A percentile compares a stretch with the other conserved stretches of the same genome.
phyloP scores from a whole-genome alignment of 2,888 invertebrate genomes.

The Nomada ferruginata region DNA sequence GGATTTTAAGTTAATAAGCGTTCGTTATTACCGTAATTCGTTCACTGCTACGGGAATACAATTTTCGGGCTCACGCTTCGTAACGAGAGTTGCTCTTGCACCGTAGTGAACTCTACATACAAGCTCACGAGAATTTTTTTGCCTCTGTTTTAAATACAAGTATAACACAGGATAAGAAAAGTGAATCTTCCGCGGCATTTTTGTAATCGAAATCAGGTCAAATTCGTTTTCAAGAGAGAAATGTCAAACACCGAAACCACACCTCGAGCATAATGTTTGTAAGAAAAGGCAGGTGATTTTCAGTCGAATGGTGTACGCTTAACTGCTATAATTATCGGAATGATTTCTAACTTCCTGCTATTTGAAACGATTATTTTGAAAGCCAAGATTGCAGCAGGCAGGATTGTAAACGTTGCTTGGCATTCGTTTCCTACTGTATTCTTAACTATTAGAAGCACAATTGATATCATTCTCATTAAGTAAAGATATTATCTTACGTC shows the following conservation, averaged over 20 bases:
- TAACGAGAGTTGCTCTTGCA: constrained; percentile 39
- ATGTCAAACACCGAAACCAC: too few species aligned
- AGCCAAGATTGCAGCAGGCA: background rate
- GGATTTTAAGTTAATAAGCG: constrained; percentile 31
- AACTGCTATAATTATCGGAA: background rate
- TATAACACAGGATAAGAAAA: constrained; percentile 2
- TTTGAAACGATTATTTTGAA: constrained; percentile 2
- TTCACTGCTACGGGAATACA: constrained; percentile 28
- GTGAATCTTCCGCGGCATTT: background rate
- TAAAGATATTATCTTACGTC: too few species aligned
- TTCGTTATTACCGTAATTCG: constrained; percentile 34
- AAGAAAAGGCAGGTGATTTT: background rate
- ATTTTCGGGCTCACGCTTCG: constrained; percentile 49
- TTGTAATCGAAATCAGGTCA: background rate
- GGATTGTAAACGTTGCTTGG: background rate
- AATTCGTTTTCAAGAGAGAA: too few species aligned
- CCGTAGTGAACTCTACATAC: constrained; percentile 19
- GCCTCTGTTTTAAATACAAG: constrained; percentile 20
- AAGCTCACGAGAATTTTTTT: constrained; percentile 24
- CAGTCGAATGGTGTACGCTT: background rate
- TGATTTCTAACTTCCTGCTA: background rate
- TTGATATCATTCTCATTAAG: background rate
- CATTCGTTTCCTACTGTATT: background rate
- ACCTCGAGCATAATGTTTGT: background rate
- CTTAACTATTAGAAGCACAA: background rate